Evolutionary conservation across 2,888 invertebrate genomes (phyloP).

Genomic region (Drosophila percnosoma): DNA sequence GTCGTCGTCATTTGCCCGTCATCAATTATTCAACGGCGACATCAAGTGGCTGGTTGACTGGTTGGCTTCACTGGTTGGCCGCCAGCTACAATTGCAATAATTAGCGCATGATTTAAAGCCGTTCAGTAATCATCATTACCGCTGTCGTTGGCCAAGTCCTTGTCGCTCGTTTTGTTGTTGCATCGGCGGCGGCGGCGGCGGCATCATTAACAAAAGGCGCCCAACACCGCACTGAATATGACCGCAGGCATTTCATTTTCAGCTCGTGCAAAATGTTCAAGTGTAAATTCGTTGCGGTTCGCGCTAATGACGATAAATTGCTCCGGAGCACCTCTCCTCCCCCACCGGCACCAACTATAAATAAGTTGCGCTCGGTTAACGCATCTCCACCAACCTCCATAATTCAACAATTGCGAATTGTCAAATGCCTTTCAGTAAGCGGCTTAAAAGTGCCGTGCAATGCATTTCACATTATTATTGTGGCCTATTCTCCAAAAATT

Average conservation of each 20-base stretch:
- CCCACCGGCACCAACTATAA: slow-evolving; percentile 63
- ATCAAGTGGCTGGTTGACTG: slow-evolving; percentile 28
- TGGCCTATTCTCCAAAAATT: neutral
- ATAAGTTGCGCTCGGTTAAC: slow-evolving; percentile 69
- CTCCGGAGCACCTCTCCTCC: slow-evolving; percentile 28
- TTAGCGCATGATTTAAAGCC: slow-evolving; percentile 80
- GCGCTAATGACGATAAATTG: slow-evolving; percentile 80
- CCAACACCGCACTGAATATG: slow-evolving; percentile 35
- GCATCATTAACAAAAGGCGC: slow-evolving; percentile 63
- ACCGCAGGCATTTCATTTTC: slow-evolving; percentile 77
- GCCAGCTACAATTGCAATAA: slow-evolving; percentile 77
- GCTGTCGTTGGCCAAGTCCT: slow-evolving; percentile 60
- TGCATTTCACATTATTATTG: slow-evolving; percentile 36
- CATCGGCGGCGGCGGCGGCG: slow-evolving; percentile 17
- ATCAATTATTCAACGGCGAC: slow-evolving; percentile 74
- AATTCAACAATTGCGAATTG: slow-evolving; percentile 8
- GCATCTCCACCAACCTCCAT: slow-evolving; percentile 3
- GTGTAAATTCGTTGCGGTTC: slow-evolving; percentile 70
- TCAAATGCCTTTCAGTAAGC: slow-evolving; percentile 35
- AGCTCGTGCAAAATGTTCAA: slow-evolving; percentile 76
- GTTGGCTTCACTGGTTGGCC: slow-evolving; percentile 25
- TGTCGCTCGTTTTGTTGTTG: slow-evolving; percentile 35
- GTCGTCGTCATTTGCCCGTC: slow-evolving; percentile 48
- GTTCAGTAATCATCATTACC: slow-evolving; percentile 80
- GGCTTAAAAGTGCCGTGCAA: slow-evolving; percentile 54